Evolutionary conservation across 1,140 invertebrate species (phyloP), one percentile per base, ranked within the genome.

Genomic region (Popillia japonica): DNA sequence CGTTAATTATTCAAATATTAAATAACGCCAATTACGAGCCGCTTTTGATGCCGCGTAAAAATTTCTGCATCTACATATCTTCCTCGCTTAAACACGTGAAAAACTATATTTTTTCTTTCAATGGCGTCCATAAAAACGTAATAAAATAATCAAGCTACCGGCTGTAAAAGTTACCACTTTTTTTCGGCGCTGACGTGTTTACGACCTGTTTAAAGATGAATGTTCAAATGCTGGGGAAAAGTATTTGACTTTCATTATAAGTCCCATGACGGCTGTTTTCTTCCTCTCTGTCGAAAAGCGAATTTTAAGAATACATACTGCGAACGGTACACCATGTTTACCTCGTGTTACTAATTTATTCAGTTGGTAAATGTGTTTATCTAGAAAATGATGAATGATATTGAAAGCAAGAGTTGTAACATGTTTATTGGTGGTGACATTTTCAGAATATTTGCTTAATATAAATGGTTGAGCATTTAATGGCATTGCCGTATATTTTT

Each of bases 41-140:
- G 48, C 48, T n/a, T 55, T 55, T 55, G 48, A 55, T 55, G 48
- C 48, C 17, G 48, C 48, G 17, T 55, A 55, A 55, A 55, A 55
- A 14, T 55, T 55, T n/a, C 6, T 55, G 17, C 14, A 17, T n/a
- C n/a, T n/a, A n/a, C n/a, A n/a, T n/a, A n/a, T n/a, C 10, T 55
- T 34, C 14, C 17, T 55, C 48, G 11, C 9, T 17, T 17, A n/a
- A 6, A 17, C 6, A 17, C 6, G 48, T 17, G n/a, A 55, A 55
- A 55, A 55, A 17, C 17, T 55, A 55, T 55, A 14, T 55, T 6
- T 6, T 17, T n/a, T 55, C 17, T 55, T n/a, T 3, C n/a, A 17
- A 14, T 55, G 48, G 48, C 17, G n/a, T n/a, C 48, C 48, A 17
- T 17, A 14, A 17, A 55, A 55, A n/a, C 6, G 48, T 55, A 55